A percentile compares a stretch with the other conserved stretches of the same genome.
phyloP scores from a whole-genome alignment of 1,140 invertebrate species.

The Drosophila baimaii region DNA sequence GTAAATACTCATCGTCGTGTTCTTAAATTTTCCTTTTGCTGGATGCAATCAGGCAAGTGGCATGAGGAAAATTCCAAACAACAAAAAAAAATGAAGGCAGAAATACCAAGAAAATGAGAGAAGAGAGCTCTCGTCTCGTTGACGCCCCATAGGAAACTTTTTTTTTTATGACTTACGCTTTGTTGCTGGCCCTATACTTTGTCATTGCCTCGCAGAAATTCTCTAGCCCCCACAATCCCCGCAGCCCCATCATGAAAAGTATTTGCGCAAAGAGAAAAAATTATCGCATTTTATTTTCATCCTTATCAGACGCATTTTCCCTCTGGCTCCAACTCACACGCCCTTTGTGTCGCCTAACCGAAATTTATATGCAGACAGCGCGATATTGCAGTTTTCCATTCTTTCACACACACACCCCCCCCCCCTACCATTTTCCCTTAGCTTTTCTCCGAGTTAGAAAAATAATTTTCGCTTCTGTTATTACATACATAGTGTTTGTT shows the following conservation, averaged over 20 bases:
- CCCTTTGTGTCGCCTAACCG: conserved; percentile 29
- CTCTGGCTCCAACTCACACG: conserved; percentile 11
- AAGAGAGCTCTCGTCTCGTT: conserved; percentile 44
- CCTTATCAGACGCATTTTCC: conserved; percentile 60
- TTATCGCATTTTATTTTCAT: conserved; percentile 67
- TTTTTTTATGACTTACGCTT: conserved; percentile 59
- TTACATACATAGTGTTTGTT: conserved; percentile 32
- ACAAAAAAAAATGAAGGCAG: conserved; percentile 5
- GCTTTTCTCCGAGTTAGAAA: conserved; percentile 30
- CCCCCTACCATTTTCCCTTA: neutral
- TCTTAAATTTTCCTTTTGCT: conserved; percentile 34
- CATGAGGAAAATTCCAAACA: conserved; percentile 23
- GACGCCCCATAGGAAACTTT: conserved; percentile 51
- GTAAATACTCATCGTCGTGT: conserved; percentile 21
- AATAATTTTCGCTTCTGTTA: conserved; percentile 58
- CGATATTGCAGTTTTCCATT: conserved; percentile 53
- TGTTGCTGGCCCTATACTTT: conserved; percentile 48
- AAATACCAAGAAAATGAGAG: conserved; percentile 27
- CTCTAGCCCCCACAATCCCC: neutral
- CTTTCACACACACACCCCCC: no score
- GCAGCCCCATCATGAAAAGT: conserved; percentile 5
- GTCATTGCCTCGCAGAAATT: conserved; percentile 30
- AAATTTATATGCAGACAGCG: conserved; percentile 68
- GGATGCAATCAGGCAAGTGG: conserved; percentile 38
- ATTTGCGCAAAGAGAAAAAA: conserved; percentile 44